A percentile compares a stretch with the other conserved stretches of the same genome.
Conservation (phyloP, 2,888 invertebrate genomes). For the Clostera curtula region DNA sequence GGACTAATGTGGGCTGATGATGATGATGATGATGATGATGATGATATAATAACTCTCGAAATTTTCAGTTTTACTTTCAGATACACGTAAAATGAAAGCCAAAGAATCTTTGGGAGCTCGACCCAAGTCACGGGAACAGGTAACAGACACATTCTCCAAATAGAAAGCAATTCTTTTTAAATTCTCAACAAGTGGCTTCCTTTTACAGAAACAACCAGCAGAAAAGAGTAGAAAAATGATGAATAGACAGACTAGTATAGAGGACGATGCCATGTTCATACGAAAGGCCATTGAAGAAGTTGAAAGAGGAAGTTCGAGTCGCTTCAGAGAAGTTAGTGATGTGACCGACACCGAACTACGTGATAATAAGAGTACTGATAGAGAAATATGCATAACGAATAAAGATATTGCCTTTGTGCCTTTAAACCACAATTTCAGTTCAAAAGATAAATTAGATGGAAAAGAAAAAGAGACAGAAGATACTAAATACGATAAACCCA, state of each 20-base stretch:
- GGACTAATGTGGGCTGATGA: no score
- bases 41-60: slow-evolving; percentile 5
- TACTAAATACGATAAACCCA: slow-evolving; percentile 47
- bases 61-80: slow-evolving; percentile 41
- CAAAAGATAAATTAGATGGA: slow-evolving; percentile 20
- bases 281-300: slow-evolving; percentile 68
- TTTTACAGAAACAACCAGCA: slow-evolving; percentile 35
- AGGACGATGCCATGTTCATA: slow-evolving; percentile 65
- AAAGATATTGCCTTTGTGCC: slow-evolving; percentile 31
- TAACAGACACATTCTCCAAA: slow-evolving; percentile 25
- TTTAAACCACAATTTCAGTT: slow-evolving; percentile 28
- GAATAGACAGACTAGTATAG: slow-evolving; percentile 56
- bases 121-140: slow-evolving; percentile 52
- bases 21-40: background rate
- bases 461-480: slow-evolving; percentile 45
- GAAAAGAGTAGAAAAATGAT: slow-evolving; percentile 43
- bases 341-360: slow-evolving; percentile 20
- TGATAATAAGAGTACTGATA: slow-evolving; percentile 21
- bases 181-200: slow-evolving; percentile 16
- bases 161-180: slow-evolving; percentile 6
- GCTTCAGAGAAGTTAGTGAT: slow-evolving; percentile 36
- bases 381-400: slow-evolving; percentile 26
- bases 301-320: slow-evolving; percentile 54
- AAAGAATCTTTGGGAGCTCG: slow-evolving; percentile 37
- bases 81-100: slow-evolving; percentile 33